Evolutionary conservation across 2,888 invertebrate species (phyloP), one percentile per base, ranked within the genome.

Genomic region (Hirtodrosophila histrioides): DNA sequence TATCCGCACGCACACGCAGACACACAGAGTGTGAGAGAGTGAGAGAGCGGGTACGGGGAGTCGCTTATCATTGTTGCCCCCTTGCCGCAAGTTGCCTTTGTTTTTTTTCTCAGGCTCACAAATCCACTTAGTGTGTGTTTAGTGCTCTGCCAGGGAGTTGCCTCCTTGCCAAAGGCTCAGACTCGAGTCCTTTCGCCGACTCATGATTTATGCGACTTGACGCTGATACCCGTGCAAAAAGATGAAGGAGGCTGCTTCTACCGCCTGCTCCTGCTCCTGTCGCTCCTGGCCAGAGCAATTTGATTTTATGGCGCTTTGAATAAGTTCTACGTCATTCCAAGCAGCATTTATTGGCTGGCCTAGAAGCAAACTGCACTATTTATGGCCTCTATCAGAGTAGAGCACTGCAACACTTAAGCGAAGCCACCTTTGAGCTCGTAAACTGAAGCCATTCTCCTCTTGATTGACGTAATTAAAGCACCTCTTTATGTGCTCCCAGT

Each of bases 121-220:
- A 88, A 88, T 88, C 88, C 79, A 80, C 87, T 88, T 88, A 87
- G 87, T 78, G 70, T 83, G 71, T 85, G 78, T 80, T 84, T 84
- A 75, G 75, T 62, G 57, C 54, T 43, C 23, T 45, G 53, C 17
- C 48, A 40, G 9, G 33, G 9, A 17, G 49, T 36, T 48, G 53
- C 41, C 51, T 7, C 24, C 27, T 54, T 35, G 54, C 31, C 45
- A 23, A 40, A 49, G 53, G n/a, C 48, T 33, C 43, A 37, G 33
- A 53, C 50, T 43, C 17, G 53, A 43, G 56, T 66, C 69, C 69
- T 68, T 57, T 67, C 37, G 71, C 50, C 55, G 40, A 64, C 45
- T 74, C 74, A 74, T 74, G 74, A 74, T 74, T 74, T 74, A 74
- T 74, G 74, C 61, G 69, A 62, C 39, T 55, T 53, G 65, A 37